Percentiles rank a stretch among this genome's conserved stretches.
Conservation (phyloP, 1,140 invertebrate genomes). For the Magallana ariakensis region DNA sequence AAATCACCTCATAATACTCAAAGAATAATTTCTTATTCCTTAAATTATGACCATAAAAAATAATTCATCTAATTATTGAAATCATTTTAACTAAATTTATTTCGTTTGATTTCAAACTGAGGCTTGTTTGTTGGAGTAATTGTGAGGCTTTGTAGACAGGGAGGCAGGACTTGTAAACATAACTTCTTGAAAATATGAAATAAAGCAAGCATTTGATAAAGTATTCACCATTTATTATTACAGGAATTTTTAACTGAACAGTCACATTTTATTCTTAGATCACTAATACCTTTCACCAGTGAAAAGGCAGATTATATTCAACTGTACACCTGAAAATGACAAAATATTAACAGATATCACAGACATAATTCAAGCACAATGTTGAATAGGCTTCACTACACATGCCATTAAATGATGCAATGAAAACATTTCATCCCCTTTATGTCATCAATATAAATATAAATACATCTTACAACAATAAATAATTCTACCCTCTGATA, state of each 20-base stretch:
- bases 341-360: background rate
- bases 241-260: background rate
- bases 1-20: no score
- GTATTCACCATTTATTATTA: background rate
- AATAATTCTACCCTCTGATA: no score
- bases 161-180: no score
- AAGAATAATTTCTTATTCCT: no score
- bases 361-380: background rate
- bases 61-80: no score
- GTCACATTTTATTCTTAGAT: background rate
- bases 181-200: background rate
- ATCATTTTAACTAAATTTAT: no score
- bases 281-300: background rate
- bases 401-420: background rate
- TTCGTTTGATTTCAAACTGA: no score
- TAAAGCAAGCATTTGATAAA: background rate
- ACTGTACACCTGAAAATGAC: background rate
- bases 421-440: background rate
- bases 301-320: background rate
- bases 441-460: no score
- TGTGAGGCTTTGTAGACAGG: no score
- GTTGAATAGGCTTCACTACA: background rate
- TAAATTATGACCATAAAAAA: no score
- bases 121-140: no score
- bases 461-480: no score